Base-by-base conservation (phyloP, 2,113 vertebrate species). In the Vireo altiloquus region DNA sequence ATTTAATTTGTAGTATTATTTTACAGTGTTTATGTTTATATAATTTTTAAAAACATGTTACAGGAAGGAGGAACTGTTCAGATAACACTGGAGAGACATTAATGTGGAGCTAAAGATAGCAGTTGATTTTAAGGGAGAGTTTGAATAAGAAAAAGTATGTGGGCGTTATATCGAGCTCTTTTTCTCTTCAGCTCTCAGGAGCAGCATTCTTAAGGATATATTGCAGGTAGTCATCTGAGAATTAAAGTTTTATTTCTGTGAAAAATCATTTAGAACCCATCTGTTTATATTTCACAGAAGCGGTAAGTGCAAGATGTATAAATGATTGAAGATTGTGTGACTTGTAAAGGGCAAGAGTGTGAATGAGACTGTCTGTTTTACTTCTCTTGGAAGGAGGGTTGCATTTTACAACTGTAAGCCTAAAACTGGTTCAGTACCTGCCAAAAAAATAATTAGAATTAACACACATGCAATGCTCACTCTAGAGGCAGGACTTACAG, bases 321-420 rank as follows among this genome's bases (percentile, higher is more conserved):
- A 96, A 95, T 96, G 96, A 97, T 98, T 97, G 95, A 78, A 66
- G 82, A 92, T 50, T 85, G 94, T 90, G 89, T 92, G 95, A 68
- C 71, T 97, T 97, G 92, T 94, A 97, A 97, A 97, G 96, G 96
- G 90, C 96, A 95, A 75, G 86, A 94, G 86, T 95, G 95, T 92
- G 85, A 96, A 92, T 87, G 95, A 95, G 91, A 66, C 85, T 96
- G 53, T 95, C 91, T 97, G 72, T 28, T 96, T 91, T 89, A 79
- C 64, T 94, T 92, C 57, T 87, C 12, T 77, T 93, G 72, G 78
- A 94, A 85, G 75, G 22, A 79, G 60, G 69, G 50, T 66, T 91
- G 63, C 78, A 68, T 89, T 96, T 90, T 92, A 64, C 84, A 94
- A 65, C 35, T 24, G 30, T 35, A 2, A 57, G 57, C 25, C 64